These are phyloP conservation scores for Lithobates sylvaticus DNA, from an alignment of 2,797 vertebrate species.

Conservation along the genomic window DNA sequence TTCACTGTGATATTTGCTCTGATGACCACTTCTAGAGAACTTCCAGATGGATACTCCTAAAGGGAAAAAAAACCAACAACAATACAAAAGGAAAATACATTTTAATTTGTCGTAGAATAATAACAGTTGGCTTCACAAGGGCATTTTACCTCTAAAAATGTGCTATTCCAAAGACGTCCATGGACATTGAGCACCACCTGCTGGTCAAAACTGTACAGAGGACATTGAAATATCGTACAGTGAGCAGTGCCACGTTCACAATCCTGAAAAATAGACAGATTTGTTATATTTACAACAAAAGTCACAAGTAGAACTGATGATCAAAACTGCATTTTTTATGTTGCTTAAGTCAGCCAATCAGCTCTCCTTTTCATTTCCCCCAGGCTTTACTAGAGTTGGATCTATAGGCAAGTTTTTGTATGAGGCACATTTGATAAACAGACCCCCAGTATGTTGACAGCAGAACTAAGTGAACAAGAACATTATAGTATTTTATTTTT, in stretches of 20 bases:
- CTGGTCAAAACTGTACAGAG: constrained; percentile 86
- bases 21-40: constrained; percentile 87
- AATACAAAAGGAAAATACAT: neutral
- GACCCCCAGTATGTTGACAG: too few relatives aligned
- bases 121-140: neutral
- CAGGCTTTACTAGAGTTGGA: too few relatives aligned
- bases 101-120: neutral
- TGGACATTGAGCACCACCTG: constrained; percentile 81
- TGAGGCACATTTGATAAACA: too few relatives aligned
- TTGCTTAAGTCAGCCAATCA: too few relatives aligned
- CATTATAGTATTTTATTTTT: too few relatives aligned
- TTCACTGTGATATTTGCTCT: constrained; percentile 90
- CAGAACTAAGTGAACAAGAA: too few relatives aligned
- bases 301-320: too few relatives aligned
- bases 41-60: constrained; percentile 85
- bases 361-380: too few relatives aligned
- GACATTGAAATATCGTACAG: constrained; percentile 87
- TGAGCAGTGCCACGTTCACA: constrained; percentile 84
- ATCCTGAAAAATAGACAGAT: constrained; percentile 75
- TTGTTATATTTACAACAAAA: neutral
- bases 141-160: constrained; percentile 87
- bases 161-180: constrained; percentile 91
- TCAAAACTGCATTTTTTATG: too few relatives aligned
- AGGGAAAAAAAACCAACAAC: neutral
- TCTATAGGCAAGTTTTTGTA: too few relatives aligned